Evolutionary conservation across 2,888 invertebrate genomes (phyloP).

Genomic region (Ophion slaviceki): DNA sequence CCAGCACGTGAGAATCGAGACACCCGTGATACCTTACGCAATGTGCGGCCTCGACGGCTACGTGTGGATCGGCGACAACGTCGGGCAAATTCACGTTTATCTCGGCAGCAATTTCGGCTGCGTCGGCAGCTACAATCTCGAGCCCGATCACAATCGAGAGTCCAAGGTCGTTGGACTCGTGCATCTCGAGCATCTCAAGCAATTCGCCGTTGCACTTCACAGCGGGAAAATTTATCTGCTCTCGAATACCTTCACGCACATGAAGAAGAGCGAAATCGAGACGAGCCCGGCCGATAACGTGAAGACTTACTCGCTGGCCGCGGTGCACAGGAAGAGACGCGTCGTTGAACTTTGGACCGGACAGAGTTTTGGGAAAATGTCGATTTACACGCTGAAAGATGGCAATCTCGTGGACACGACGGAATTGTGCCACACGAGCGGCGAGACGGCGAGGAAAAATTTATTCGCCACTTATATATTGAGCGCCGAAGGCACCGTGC

Average conservation of each 20-base stretch:
- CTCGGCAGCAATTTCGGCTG: slow-evolving; percentile 84
- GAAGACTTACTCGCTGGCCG: slow-evolving; percentile 80
- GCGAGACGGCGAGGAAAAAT: slow-evolving; percentile 86
- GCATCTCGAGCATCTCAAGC: slow-evolving; percentile 87
- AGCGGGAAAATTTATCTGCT: slow-evolving; percentile 87
- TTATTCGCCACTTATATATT: slow-evolving; percentile 90
- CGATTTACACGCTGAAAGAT: slow-evolving; percentile 90
- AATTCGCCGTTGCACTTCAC: slow-evolving; percentile 92
- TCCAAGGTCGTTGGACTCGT: slow-evolving; percentile 89
- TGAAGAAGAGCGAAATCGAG: slow-evolving; percentile 78
- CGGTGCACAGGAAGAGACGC: slow-evolving; percentile 77
- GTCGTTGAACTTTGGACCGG: slow-evolving; percentile 94
- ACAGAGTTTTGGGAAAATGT: slow-evolving; percentile 91
- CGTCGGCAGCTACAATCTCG: slow-evolving; percentile 84
- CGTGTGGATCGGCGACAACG: slow-evolving; percentile 96
- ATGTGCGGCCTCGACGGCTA: slow-evolving; percentile 90
- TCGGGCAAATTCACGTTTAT: slow-evolving; percentile 93
- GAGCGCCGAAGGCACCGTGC: slow-evolving; percentile 87
- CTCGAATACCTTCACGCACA: slow-evolving; percentile 80
- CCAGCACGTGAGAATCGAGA: slow-evolving; percentile 85
- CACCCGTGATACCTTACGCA: slow-evolving; percentile 87
- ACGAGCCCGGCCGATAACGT: slow-evolving; percentile 80
- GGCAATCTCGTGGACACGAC: slow-evolving; percentile 84
- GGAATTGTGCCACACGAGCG: slow-evolving; percentile 88
- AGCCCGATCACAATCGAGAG: slow-evolving; percentile 87